Evolutionary conservation across 2,113 vertebrate species (phyloP).

Genomic region (Malurus elegans): DNA sequence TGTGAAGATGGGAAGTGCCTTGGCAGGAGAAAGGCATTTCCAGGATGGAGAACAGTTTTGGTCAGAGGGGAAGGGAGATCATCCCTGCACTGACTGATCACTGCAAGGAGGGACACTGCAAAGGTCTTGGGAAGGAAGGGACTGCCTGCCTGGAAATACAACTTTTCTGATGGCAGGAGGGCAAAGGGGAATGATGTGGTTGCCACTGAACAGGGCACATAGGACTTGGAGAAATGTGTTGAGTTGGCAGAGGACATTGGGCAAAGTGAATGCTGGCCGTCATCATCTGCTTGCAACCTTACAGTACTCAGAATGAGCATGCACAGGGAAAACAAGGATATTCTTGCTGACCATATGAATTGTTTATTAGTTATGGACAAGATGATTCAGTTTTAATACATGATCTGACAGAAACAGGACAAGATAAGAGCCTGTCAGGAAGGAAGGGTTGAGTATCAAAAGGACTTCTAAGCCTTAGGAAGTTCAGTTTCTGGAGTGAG

Average conservation of each 20-base stretch:
- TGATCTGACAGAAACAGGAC: neutral
- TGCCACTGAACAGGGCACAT: neutral
- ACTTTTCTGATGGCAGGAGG: neutral
- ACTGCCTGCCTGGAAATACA: neutral
- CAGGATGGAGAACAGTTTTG: neutral
- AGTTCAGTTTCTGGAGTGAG: neutral
- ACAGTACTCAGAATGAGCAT: neutral
- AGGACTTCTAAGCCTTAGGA: neutral
- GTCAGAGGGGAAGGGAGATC: neutral
- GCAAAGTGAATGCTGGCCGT: neutral
- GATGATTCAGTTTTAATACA: neutral
- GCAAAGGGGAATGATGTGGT: neutral
- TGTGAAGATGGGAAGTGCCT: neutral
- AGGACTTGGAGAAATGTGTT: neutral
- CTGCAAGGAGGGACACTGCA: neutral
- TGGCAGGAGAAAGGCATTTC: neutral
- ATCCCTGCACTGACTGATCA: neutral
- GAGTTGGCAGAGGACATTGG: neutral
- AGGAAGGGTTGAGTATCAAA: neutral
- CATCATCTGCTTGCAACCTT: neutral
- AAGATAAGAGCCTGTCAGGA: conserved; percentile 25
- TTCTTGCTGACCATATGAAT: neutral
- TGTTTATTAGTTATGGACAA: neutral
- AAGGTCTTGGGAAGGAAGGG: neutral
- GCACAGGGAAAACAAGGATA: neutral